Conservation (phyloP, 2,113 vertebrate species). For the Litocranius walleri region DNA sequence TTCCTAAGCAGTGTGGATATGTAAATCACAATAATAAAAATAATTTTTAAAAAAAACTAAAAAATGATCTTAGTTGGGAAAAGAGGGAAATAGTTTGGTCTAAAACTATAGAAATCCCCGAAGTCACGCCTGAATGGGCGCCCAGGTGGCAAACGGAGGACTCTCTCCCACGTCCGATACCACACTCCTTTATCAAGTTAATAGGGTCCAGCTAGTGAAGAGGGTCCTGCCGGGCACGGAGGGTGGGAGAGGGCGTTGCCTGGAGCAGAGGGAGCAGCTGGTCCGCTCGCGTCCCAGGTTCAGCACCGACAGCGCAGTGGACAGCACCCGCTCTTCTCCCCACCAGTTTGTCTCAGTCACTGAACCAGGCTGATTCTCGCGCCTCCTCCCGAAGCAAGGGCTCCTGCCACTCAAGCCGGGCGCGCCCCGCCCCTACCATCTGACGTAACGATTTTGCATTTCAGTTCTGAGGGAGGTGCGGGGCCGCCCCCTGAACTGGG, state of each 20-base stretch:
- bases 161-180: slow-evolving; percentile 30
- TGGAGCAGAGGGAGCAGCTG: background rate
- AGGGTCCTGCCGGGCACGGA: background rate
- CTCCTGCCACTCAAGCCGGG: slow-evolving; percentile 53
- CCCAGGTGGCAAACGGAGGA: background rate
- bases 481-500: background rate
- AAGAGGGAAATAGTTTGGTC: slow-evolving; percentile 9
- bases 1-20: background rate
- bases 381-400: slow-evolving; percentile 17
- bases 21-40: background rate
- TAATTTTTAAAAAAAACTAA: background rate
- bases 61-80: slow-evolving; percentile 7
- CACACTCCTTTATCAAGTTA: slow-evolving; percentile 71
- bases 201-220: background rate
- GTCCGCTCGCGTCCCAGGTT: slow-evolving; percentile 13
- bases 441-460: slow-evolving; percentile 67
- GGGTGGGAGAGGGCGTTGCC: slow-evolving; percentile 42
- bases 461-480: slow-evolving; percentile 18
- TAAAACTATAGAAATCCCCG: slow-evolving; percentile 58
- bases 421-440: slow-evolving; percentile 36
- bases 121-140: slow-evolving; percentile 51
- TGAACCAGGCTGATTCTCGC: slow-evolving; percentile 58
- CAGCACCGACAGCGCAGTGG: slow-evolving; percentile 69
- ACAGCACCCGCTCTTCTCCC: slow-evolving; percentile 70
- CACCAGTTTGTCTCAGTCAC: slow-evolving; percentile 60